Conservation (phyloP, 37 sponge, comb jelly and placozoan species). For the Corticium candelabrum region DNA sequence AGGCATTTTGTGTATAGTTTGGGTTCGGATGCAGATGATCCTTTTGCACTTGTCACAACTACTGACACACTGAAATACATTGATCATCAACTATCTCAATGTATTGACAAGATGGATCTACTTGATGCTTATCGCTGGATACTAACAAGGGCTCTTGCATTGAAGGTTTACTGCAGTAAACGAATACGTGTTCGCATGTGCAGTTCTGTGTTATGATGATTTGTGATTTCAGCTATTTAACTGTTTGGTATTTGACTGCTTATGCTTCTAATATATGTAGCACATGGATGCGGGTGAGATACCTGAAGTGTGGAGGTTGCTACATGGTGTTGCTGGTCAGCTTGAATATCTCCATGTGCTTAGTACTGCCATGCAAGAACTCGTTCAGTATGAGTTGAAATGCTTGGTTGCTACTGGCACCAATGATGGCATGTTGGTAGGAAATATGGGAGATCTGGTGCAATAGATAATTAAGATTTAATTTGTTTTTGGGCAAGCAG, state of each 20-base stretch:
- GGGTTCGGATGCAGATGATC: neutral
- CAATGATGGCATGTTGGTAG: no score
- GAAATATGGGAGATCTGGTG: no score
- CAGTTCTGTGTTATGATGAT: no score
- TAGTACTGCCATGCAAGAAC: neutral
- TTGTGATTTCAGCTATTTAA: neutral
- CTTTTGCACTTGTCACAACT: neutral
- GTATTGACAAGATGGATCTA: neutral
- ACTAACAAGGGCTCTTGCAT: neutral
- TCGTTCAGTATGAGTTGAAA: neutral
- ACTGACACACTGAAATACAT: neutral
- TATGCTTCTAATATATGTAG: neutral
- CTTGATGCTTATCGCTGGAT: neutral
- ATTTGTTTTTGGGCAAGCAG: no score
- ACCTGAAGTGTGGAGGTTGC: neutral
- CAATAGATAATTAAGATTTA: no score
- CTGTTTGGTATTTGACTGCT: neutral
- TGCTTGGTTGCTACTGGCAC: no score
- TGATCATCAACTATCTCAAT: neutral
- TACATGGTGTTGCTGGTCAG: constrained; percentile 1
- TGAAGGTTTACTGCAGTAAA: no score
- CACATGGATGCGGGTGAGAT: neutral
- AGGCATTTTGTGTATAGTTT: neutral
- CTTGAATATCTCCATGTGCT: neutral
- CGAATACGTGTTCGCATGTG: no score